Evolutionary conservation across 2,888 invertebrate genomes (phyloP).

Genomic region (Andrena fulva): DNA sequence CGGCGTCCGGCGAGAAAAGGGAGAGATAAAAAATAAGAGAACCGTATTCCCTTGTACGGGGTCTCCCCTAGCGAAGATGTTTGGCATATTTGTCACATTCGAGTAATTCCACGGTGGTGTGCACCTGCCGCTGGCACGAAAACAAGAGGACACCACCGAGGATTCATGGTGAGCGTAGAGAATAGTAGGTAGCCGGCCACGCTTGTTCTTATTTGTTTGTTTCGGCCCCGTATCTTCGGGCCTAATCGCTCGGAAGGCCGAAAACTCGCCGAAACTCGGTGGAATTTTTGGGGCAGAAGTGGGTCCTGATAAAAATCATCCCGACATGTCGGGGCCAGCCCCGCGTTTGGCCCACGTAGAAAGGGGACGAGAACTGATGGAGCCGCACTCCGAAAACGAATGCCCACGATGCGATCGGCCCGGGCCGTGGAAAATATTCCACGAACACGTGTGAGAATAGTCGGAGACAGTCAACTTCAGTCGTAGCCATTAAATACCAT

Average conservation of each 20-base stretch:
- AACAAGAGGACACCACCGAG: conserved; percentile 55
- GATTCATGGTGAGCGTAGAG: conserved; percentile 69
- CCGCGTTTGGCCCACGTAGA: conserved; percentile 43
- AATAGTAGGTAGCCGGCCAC: conserved; percentile 71
- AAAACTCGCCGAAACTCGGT: conserved; percentile 77
- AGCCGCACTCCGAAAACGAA: conserved; percentile 50
- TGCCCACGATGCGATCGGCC: conserved; percentile 60
- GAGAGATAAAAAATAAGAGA: conserved; percentile 33
- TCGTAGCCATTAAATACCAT: not conserved
- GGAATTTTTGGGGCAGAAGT: conserved; percentile 80
- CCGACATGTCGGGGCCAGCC: conserved; percentile 8
- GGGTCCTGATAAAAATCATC: conserved; percentile 79
- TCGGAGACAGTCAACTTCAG: not conserved
- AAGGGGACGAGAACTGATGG: conserved; percentile 66
- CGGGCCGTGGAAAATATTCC: conserved; percentile 26
- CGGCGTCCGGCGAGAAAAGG: conserved; percentile 49
- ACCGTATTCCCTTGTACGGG: conserved; percentile 51
- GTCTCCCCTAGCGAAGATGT: conserved; percentile 72
- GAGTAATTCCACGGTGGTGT: conserved; percentile 80
- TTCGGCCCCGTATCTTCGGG: conserved; percentile 79
- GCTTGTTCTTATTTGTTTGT: conserved; percentile 80
- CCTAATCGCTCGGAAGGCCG: conserved; percentile 78
- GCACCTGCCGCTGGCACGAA: conserved; percentile 77
- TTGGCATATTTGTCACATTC: conserved; percentile 83
- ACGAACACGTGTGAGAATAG: not conserved